phyloP scores from a whole-genome alignment of 2,888 invertebrate genomes.

The Apotomis betuletana region DNA sequence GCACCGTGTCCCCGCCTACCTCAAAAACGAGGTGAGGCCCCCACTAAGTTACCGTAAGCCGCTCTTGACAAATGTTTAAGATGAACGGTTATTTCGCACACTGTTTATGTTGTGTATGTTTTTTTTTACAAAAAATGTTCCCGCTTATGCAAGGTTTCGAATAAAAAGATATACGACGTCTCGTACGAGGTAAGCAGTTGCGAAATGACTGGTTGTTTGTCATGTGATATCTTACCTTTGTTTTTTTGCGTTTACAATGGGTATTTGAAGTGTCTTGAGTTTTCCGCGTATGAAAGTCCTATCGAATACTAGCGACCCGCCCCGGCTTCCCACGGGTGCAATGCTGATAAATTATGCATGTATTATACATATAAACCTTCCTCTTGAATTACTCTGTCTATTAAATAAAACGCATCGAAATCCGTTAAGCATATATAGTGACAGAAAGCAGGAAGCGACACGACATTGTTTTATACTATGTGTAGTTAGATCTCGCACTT shows the following conservation, averaged over 20 bases:
- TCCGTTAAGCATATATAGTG: no score
- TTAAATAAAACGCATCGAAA: no score
- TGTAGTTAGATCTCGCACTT: no score
- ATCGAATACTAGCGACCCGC: no score
- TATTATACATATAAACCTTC: no score
- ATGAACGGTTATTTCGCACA: constrained; percentile 80
- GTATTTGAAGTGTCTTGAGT: constrained; percentile 2
- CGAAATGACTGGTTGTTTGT: constrained; percentile 59
- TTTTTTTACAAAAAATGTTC: constrained; percentile 66
- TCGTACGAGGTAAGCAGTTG: constrained; percentile 54
- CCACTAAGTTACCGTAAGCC: constrained; percentile 79
- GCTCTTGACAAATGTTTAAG: constrained; percentile 80
- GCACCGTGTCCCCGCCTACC: constrained; percentile 10
- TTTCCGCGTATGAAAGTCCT: background rate
- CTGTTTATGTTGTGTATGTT: constrained; percentile 69
- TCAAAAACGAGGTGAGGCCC: constrained; percentile 57
- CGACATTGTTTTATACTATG: no score
- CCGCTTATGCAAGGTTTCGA: constrained; percentile 56
- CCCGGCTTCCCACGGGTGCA: no score
- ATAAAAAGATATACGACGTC: constrained; percentile 60
- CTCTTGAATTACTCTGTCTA: no score
- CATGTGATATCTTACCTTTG: constrained; percentile 49
- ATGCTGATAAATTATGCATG: no score
- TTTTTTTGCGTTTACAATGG: constrained; percentile 44
- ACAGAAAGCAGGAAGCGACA: no score